Evolutionary conservation across 2,797 vertebrate genomes (phyloP), one percentile per base, ranked within the genome.

Genomic region (Leptatherina wallacei): DNA sequence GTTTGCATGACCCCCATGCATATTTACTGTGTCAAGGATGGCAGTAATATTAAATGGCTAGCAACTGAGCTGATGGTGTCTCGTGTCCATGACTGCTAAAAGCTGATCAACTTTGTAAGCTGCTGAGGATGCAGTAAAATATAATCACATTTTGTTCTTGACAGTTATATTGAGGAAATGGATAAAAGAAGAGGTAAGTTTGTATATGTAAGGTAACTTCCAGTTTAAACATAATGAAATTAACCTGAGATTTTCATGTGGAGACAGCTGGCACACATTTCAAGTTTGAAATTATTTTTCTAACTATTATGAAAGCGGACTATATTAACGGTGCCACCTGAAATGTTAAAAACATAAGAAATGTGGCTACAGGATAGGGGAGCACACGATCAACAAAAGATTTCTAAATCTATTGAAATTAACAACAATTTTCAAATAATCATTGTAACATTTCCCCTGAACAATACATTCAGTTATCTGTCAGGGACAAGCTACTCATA

Each of bases 401-500:
- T 29, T 55, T 29, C 52, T 55, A 47, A 0, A 47, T 47, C 18
- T 8, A 6, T 16, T 16, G 2, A 30, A 55, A 30, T 52, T 13
- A 24, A 4, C 2, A 22, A 51, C 12, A 4, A 27, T 12, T 11
- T 52, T 3, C 10, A 52, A 55, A 16, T 29, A 14, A 55, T 18
- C 3, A 30, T 29, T 27, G 6, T 29, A 55, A 35, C 24, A 67
- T n/a, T 30, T 66, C 14, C 16, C 11, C 20, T 1, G 24, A 24
- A 65, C 47, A 78, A 27, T 8, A n/a, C 13, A 35, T 77, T 24
- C 32, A 51, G 29, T 71, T 40, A 33, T 29, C 7, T 33, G 22
- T 57, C 55, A 49, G 18, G 44, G 6, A 38, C n/a, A 47, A 59
- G 52, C 52, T 30, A 14, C 52, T 30, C 14, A 55, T 29, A 30